Evolutionary conservation across 2,113 vertebrate species (phyloP), one percentile per base, ranked within the genome.

Genomic region (Spilogale gracilis): DNA sequence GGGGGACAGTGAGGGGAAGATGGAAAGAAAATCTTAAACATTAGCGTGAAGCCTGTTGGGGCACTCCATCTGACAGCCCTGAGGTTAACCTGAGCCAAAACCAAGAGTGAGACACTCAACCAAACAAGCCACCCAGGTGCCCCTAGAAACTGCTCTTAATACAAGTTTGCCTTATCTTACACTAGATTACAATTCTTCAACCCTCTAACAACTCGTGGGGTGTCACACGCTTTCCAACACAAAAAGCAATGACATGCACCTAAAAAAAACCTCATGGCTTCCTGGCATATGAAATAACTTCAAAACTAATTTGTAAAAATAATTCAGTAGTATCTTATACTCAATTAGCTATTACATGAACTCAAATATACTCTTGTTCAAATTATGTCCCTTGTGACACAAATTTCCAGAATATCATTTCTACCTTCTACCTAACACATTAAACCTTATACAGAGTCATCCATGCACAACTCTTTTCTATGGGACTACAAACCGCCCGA

Each of bases 251-350:
- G 20, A 71, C 4, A 76, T 2, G 4, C 6, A 56, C 61, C 60
- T 43, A 7, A 58, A 91, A 93, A 93, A 54, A 7, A 71, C 12
- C 52, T 85, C 67, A 76, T 21, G 30, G 60, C 52, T 90, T 92
- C 71, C 23, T 95, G 61, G 21, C 67, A 92, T 27, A 87, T 9
- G n/a, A 92, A 71, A 93, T 92, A 79, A 95, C 43, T 94, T 87
- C 45, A 92, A 83, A 45, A 88, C 23, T 73, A 80, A 96, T 67
- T 60, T 91, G 27, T 79, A 87, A 95, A 96, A 65, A n/a, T 92
- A 92, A 86, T 27, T 76, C 48, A 95, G 50, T 48, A 89, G 45
- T 45, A 48, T 20, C 89, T 61, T 96, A 86, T 6, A 74, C 17
- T 78, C 3, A 84, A 73, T n/a, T 85, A 93, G 67, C 50, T 95